Percentiles rank a stretch among this genome's conserved stretches.
phyloP scores from a whole-genome alignment of 2,888 invertebrate species.

The Lucinisca nassula region DNA sequence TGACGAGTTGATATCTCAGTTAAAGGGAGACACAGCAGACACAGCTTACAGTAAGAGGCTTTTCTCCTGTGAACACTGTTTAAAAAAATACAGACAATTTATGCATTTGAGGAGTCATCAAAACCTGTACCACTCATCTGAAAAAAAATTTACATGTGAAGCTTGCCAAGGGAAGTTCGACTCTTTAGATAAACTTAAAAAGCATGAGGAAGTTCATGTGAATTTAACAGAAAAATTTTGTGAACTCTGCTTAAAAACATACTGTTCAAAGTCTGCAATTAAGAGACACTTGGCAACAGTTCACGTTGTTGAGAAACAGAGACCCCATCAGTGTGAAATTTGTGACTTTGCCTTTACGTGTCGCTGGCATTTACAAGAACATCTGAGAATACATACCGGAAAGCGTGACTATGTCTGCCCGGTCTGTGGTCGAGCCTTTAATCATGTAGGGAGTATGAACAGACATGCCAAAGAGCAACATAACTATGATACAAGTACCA shows the following conservation, averaged over 20 bases:
- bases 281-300: constrained; percentile 57
- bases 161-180: neutral
- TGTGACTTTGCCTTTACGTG: constrained; percentile 63
- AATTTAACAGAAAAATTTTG: constrained; percentile 20
- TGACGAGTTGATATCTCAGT: neutral
- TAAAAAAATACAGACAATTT: neutral
- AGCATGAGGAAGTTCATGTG: neutral
- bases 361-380: constrained; percentile 66
- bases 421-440: constrained; percentile 52
- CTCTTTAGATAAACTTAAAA: neutral
- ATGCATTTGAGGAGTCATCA: neutral
- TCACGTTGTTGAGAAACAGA: constrained; percentile 46
- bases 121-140: neutral
- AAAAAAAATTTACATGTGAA: neutral
- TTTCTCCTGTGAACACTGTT: neutral
- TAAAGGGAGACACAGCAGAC: neutral
- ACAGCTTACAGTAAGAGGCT: too few species aligned
- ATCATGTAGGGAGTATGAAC: constrained; percentile 69
- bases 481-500: neutral
- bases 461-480: constrained; percentile 40
- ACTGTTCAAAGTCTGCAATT: constrained; percentile 53
- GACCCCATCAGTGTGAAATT: constrained; percentile 59
- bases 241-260: constrained; percentile 54
- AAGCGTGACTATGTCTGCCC: constrained; percentile 61
- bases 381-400: constrained; percentile 58